Conservation (phyloP, 2,797 vertebrate species). For the Cheirogaleus major region DNA sequence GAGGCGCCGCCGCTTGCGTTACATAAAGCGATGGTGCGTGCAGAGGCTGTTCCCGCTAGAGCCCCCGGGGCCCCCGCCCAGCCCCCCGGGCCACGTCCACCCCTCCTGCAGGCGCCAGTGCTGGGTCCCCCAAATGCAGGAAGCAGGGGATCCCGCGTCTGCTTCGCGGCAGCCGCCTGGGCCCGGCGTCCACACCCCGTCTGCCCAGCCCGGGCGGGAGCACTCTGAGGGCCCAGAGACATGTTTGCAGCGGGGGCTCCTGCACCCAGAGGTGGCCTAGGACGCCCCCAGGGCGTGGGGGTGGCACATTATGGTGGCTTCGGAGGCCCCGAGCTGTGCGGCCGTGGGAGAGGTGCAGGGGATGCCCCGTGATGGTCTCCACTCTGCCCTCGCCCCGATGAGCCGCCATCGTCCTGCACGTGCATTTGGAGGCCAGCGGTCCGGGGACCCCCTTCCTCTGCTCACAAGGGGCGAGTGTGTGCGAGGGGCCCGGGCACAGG, state of each 20-base stretch:
- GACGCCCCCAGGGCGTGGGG: accelerated
- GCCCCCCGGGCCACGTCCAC: neutral
- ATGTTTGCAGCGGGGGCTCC: neutral
- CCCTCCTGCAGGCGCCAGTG: neutral
- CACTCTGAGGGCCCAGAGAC: neutral
- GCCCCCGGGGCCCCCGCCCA: accelerated
- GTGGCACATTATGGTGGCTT: neutral
- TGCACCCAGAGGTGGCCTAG: neutral
- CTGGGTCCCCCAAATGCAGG: neutral
- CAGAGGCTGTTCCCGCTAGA: neutral
- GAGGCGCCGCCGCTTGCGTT: slow-evolving; percentile 4
- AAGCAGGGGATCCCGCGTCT: neutral
- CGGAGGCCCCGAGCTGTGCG: accelerated
- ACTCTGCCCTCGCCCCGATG: accelerated
- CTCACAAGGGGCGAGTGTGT: neutral
- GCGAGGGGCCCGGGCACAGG: neutral
- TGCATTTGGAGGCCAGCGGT: neutral
- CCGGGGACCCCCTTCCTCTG: neutral
- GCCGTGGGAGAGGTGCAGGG: neutral
- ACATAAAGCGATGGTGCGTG: slow-evolving; percentile 24
- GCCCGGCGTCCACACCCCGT: neutral
- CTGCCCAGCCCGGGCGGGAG: neutral
- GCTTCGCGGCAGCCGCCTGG: neutral
- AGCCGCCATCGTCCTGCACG: too few species aligned
- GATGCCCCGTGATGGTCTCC: accelerated